phyloP scores from a whole-genome alignment of 2,113 vertebrate genomes.

The Neopipo cinnamomea region DNA sequence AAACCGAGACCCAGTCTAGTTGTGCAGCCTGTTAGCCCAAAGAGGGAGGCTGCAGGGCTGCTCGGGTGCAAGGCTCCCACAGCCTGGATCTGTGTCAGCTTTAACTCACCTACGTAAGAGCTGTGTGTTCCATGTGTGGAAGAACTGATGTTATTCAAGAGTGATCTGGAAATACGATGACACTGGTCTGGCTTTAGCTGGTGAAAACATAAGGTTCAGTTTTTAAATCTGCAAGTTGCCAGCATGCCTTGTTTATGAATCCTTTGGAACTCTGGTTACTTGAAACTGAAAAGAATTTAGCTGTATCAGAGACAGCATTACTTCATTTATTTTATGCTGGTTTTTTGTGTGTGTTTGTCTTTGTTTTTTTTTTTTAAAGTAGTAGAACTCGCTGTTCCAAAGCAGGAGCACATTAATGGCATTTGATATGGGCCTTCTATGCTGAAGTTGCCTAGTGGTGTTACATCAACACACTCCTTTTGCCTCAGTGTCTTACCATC shows the following conservation, averaged over 20 bases:
- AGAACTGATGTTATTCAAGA: not conserved
- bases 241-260: not conserved
- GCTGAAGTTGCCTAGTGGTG: not conserved
- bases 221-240: not conserved
- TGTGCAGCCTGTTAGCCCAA: too few species aligned
- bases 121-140: accelerated
- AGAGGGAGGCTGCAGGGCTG: too few species aligned
- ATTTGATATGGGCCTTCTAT: not conserved
- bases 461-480: not conserved
- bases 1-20: accelerated
- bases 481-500: not conserved
- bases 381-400: not conserved
- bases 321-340: not conserved
- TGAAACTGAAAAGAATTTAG: not conserved
- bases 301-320: not conserved
- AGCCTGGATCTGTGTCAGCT: accelerated
- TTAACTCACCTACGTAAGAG: too few species aligned
- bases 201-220: not conserved
- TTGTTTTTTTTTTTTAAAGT: not conserved
- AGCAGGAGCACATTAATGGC: not conserved
- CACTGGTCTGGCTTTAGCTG: not conserved
- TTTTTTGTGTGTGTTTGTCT: too few species aligned
- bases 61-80: too few species aligned
- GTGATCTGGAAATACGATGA: not conserved
- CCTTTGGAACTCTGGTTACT: not conserved